Evolutionary conservation across 2,113 vertebrate genomes (phyloP), one percentile per base, ranked within the genome.

Genomic region (Oreochromis spilurus): DNA sequence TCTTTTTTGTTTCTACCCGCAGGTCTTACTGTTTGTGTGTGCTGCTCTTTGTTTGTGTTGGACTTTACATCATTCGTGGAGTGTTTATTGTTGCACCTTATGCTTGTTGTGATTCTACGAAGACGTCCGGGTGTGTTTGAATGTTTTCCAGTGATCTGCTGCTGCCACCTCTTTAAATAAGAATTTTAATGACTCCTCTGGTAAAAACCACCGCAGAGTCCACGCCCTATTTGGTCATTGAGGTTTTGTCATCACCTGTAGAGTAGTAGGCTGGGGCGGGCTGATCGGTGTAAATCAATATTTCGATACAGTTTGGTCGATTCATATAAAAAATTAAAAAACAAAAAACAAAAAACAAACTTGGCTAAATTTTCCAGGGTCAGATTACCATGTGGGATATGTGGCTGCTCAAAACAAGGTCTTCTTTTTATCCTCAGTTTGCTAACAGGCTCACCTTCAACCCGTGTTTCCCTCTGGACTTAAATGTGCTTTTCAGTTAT

Each of bases 271-370:
- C 38, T 45, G 21, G 38, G 8, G 21, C 38, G 1, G 5, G 38
- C 38, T 72, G 62, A 67, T 65, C 5, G 6, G 17, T 36, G 17
- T 36, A 67, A 38, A 40, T 3, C 21, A 26, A 72, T 45, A 72
- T 72, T 72, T 72, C 5, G 5, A 43, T 70, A 67, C n/a, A 70
- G 38, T 13, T 70, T 8, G 34, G 3, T 65, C 0, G 7, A 24
- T 24, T 12, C n/a, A 16, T 43, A 43, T 24, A 2, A 70, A 38
- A 65, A 11, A 3, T 43, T 43, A 24, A 16, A 2, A 70, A 38
- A 65, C 4, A 3, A 58, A 1, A 1, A 0, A 5, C 0, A 19
- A 34, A 60, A 38, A 7, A n/a, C 17, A 36, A 65, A n/a, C 10
- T 65, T 45, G 1, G 0, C 38, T 72, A 45, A 17, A 72, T 5